Evolutionary conservation across 2,888 invertebrate genomes (phyloP).

Genomic region (Fabriciana adippe): DNA sequence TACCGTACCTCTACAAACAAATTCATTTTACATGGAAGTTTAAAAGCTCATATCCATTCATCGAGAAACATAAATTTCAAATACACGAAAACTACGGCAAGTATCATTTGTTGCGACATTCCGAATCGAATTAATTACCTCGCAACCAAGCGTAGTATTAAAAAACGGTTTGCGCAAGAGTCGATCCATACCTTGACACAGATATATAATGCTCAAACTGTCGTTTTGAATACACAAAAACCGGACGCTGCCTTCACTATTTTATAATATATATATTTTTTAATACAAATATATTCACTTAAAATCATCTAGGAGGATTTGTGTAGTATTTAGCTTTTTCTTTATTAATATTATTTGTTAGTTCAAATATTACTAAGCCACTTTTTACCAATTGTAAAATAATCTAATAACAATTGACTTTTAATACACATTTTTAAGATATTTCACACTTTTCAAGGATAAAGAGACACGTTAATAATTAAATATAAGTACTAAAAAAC

Average conservation of each 20-base stretch:
- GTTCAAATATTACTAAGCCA: neutral
- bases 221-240: slow-evolving; percentile 82
- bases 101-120: slow-evolving; percentile 76
- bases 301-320: slow-evolving; percentile 12
- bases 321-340: neutral
- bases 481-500: too few species aligned
- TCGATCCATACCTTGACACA: slow-evolving; percentile 81
- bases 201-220: slow-evolving; percentile 70
- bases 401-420: too few species aligned
- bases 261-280: slow-evolving; percentile 48
- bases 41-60: slow-evolving; percentile 36
- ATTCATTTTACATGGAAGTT: slow-evolving; percentile 4
- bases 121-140: slow-evolving; percentile 81
- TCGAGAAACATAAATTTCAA: slow-evolving; percentile 41
- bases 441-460: too few species aligned
- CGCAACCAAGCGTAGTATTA: slow-evolving; percentile 79
- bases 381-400: too few species aligned
- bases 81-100: slow-evolving; percentile 66
- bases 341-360: neutral
- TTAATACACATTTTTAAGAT: too few species aligned
- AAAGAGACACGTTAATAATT: too few species aligned
- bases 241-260: slow-evolving; percentile 76
- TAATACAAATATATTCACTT: slow-evolving; percentile 30
- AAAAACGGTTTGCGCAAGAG: slow-evolving; percentile 80
- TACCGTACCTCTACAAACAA: neutral